Conservation (phyloP, 2,113 vertebrate genomes). For the Nothobranchius furzeri region DNA sequence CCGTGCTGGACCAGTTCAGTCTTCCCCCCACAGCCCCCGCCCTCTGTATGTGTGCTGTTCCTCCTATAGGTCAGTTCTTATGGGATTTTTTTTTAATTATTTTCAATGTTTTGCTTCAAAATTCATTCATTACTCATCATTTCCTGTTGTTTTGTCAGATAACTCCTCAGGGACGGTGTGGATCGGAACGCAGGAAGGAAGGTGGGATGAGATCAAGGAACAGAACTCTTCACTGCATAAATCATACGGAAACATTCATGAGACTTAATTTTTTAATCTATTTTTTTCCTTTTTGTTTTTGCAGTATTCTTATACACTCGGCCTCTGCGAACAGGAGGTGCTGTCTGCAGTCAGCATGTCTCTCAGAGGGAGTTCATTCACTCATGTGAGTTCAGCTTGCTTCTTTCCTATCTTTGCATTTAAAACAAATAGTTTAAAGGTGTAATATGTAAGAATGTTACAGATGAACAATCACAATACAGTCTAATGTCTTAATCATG, state of each 20-base stretch:
- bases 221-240: conserved; percentile 3
- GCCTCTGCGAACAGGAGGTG: conserved; percentile 65
- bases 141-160: conserved; percentile 63
- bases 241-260: not conserved
- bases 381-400: conserved; percentile 70
- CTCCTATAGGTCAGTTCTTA: conserved; percentile 76
- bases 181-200: conserved; percentile 84
- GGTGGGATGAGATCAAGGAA: conserved; percentile 63
- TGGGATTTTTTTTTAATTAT: conserved; percentile 15
- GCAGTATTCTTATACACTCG: conserved; percentile 77
- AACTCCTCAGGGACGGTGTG: conserved; percentile 77
- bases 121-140: not conserved
- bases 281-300: not conserved
- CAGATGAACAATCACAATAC: too few relatives aligned
- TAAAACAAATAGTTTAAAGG: not conserved
- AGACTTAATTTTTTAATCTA: not conserved
- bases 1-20: conserved; percentile 81
- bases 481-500: too few relatives aligned
- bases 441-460: too few relatives aligned
- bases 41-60: conserved; percentile 81
- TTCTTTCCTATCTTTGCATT: not conserved
- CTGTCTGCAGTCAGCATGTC: conserved; percentile 73
- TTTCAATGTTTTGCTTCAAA: conserved; percentile 8
- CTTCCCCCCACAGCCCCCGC: conserved; percentile 81
- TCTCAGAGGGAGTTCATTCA: conserved; percentile 79